Base-by-base conservation (phyloP, 1,140 invertebrate species). In the Achatina immaculata region DNA sequence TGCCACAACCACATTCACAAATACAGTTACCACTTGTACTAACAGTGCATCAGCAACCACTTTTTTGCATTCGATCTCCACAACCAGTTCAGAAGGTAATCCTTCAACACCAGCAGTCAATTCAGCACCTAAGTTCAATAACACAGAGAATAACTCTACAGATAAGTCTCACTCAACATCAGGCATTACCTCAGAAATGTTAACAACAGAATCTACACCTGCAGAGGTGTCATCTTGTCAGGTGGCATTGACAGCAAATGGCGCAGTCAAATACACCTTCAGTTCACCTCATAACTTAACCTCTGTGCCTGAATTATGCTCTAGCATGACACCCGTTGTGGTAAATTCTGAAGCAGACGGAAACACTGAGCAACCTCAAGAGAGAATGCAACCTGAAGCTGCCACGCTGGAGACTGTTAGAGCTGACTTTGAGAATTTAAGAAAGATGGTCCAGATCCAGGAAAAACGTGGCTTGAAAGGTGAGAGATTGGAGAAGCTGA, bases 401-500 rank as follows among this genome's bases (percentile, higher is more conserved):
- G 58, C 16, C 58, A 62, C 58, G 16, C 16, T 62, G 58, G 58
- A 21, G 31, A 62, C 1, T 31, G 7, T 62, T 6, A 62, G 58
- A 62, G 31, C 2, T 62, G n/a, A 28, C 31, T 6, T 62, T 11
- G n/a, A 31, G 58, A 28, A 28, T 19, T 16, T 80, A 14, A 71
- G 78, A 36, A 55, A 71, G 40, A 28, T 80, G 1, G 28, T 80
- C 21, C 45, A 38, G n/a, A 24, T 36, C 9, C 78, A 80, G 31
- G 48, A 71, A 72, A 16, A 28, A 7, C 19, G 14, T 40, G 78
- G 78, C 2, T 48, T 80, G 0, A 48, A 72, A 42, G 78, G 78
- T 38, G 66, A 71, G 21, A 31, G 78, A 24, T 16, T 80, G 24
- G 68, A 80, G 16, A 80, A 80, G 36, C 36, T 80, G 16, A 80